Evolutionary conservation across 2,797 vertebrate species (phyloP).

Genomic region (Gymnopithys bicolor): DNA sequence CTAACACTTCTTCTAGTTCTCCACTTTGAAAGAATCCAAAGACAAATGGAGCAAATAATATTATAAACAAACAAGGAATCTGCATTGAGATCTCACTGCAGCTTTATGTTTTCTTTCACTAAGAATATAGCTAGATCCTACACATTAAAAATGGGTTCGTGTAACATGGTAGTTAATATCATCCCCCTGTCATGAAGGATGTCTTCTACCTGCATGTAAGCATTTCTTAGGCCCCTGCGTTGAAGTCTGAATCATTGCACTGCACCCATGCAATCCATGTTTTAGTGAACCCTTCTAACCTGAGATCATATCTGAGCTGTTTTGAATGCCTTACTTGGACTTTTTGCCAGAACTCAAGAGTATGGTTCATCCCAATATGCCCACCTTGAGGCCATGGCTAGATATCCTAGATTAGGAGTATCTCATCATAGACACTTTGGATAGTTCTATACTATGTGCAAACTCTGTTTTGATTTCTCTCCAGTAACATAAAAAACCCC

Average conservation of each 20-base stretch:
- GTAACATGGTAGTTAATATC: neutral
- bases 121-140: neutral
- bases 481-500: accelerated
- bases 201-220: neutral
- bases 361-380: neutral
- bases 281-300: neutral
- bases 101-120: neutral
- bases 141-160: neutral
- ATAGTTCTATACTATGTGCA: accelerated
- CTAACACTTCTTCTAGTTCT: neutral
- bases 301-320: neutral
- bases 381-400: neutral
- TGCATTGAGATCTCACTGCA: neutral
- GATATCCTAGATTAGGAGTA: neutral
- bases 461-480: neutral
- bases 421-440: neutral
- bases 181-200: neutral
- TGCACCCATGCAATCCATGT: neutral
- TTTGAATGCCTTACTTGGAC: neutral
- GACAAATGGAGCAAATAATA: neutral
- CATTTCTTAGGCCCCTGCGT: neutral
- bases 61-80: neutral
- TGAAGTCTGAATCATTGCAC: neutral
- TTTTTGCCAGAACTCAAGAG: neutral
- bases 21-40: neutral